A percentile compares a stretch with the other conserved stretches of the same genome.
These are phyloP conservation scores for Arbacia lixula DNA, from an alignment of 53 echinoderm and acorn worm species.

Conservation along the genomic window DNA sequence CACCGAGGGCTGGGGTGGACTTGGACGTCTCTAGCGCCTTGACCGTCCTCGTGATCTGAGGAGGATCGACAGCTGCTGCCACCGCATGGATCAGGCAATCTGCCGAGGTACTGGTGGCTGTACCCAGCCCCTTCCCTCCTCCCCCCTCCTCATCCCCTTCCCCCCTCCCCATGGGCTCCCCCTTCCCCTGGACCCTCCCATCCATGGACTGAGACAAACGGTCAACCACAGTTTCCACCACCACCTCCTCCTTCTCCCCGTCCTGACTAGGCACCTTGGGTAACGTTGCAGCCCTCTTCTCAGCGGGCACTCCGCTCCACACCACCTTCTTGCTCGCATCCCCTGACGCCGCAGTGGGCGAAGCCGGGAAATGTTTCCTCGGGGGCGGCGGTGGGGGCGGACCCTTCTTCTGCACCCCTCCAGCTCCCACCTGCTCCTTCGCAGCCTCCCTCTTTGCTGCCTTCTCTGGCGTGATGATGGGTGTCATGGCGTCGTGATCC, in stretches of 20 bases:
- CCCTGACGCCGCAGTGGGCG: conserved; percentile 48
- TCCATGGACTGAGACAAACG: background rate
- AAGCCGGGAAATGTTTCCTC: conserved; percentile 69
- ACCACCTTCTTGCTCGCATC: conserved; percentile 25
- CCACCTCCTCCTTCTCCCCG: conserved; percentile 3
- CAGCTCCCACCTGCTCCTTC: conserved; percentile 24
- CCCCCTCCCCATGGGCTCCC: background rate
- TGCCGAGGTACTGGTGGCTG: conserved; percentile 23
- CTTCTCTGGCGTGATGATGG: conserved; percentile 92
- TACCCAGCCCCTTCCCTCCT: background rate
- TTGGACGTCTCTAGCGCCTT: conserved; percentile 48
- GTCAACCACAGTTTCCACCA: conserved; percentile 7
- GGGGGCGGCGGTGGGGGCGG: conserved; percentile 92
- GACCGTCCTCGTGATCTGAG: conserved; percentile 24
- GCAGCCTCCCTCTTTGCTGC: conserved; percentile 69
- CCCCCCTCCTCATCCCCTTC: background rate
- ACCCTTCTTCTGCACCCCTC: conserved; percentile 64
- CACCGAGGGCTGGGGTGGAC: conserved; percentile 34
- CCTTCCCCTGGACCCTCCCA: background rate
- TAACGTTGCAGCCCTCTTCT: background rate
- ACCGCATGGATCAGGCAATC: conserved; percentile 36
- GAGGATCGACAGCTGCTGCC: conserved; percentile 33
- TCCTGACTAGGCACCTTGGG: conserved; percentile 44
- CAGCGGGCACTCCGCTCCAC: background rate
- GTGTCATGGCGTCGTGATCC: conserved; percentile 82